Conservation (phyloP, 2,888 invertebrate species). For the Eilema caniola region DNA sequence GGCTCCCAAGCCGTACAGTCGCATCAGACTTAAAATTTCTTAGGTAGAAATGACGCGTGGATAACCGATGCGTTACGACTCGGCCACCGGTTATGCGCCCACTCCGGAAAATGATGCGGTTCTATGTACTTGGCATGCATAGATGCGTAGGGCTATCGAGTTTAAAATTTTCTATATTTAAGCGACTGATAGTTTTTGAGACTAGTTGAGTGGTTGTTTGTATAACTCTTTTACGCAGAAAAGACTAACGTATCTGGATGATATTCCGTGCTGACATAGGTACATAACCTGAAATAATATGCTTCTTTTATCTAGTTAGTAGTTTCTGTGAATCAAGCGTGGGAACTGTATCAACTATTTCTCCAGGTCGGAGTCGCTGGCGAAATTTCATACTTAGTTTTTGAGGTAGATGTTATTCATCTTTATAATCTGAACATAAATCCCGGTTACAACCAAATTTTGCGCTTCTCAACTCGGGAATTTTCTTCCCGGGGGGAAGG, state of each 20-base stretch:
- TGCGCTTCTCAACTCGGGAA: neutral
- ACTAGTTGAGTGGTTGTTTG: neutral
- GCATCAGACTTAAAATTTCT: constrained; percentile 45
- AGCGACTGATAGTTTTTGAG: neutral
- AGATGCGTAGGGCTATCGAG: constrained; percentile 25
- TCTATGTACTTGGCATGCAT: constrained; percentile 24
- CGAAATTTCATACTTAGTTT: neutral
- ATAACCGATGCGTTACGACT: constrained; percentile 60
- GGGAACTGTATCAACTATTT: no score
- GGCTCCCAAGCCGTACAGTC: constrained; percentile 14
- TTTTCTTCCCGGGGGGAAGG: neutral
- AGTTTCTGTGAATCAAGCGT: no score
- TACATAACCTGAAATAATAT: no score
- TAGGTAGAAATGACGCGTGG: constrained; percentile 58
- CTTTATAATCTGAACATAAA: neutral
- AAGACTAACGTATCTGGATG: no score
- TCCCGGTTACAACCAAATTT: neutral
- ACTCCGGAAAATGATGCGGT: constrained; percentile 45
- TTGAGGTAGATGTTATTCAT: neutral
- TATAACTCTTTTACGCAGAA: no score
- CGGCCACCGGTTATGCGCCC: constrained; percentile 58
- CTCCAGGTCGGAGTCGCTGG: no score
- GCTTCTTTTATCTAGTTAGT: no score
- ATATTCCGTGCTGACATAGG: no score
- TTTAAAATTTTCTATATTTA: neutral